Evolutionary conservation across 2,113 vertebrate genomes (phyloP), one percentile per base, ranked within the genome.

Genomic region (Empidonax traillii): DNA sequence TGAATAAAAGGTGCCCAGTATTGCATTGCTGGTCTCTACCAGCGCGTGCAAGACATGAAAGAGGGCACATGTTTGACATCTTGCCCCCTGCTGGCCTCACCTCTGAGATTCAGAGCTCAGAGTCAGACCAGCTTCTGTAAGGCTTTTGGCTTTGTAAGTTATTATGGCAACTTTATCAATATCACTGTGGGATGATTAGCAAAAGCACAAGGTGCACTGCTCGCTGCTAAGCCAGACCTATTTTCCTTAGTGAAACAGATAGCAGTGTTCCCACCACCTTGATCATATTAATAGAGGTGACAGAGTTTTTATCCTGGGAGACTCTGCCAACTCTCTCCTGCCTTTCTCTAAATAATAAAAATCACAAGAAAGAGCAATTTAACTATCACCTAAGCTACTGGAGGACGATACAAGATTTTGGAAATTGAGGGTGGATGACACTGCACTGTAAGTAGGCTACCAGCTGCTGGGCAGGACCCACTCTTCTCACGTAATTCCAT

Each of bases 51-150:
- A 51, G 56, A 7, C 31, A n/a, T 30, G 43, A 12, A 41, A 30
- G 10, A 68, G n/a, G 27, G n/a, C 10, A 9, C 33, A 21, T 6
- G 9, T 49, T 58, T 0, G 0, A 69, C 24, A 12, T 18, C 20
- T 80, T 61, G n/a, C 24, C 8, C 3, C 33, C 58, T 84, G n/a
- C 71, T 90, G 74, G 74, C 19, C 43, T 67, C 3, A 0, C 24
- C 24, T 69, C 41, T 80, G 30, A 35, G 56, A 11, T 23, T 59
- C 71, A 83, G 52, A 79, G 41, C 43, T 82, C 39, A 28, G 55
- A 71, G 76, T 12, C 53, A 68, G 49, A 76, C 0, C 25, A 46
- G 51, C 8, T 37, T 65, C 24, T 53, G 4, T 22, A 47, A 83
- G 21, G 35, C 11, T 53, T 71, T 28, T 62, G 73, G 51, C 46